Evolutionary conservation across 2,888 invertebrate species (phyloP).

Genomic region (Polietes domitor): DNA sequence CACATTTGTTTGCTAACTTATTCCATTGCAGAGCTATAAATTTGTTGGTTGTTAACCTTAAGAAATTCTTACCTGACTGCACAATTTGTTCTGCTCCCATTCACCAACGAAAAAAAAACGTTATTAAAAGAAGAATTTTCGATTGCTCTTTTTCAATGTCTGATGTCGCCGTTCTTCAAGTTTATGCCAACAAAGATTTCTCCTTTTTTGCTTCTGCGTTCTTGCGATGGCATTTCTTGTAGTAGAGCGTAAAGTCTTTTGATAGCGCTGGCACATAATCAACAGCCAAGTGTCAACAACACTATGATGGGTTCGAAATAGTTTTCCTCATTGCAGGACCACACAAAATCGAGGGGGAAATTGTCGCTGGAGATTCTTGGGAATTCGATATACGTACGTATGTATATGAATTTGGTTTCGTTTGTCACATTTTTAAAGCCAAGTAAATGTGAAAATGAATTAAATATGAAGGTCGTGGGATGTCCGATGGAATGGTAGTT

Average conservation of each 20-base stretch:
- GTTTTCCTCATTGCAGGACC: conserved; percentile 33
- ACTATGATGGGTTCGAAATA: conserved; percentile 59
- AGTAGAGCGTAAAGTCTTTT: conserved; percentile 61
- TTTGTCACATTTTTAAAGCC: no score
- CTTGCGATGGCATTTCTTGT: conserved; percentile 54
- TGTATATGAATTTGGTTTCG: no score
- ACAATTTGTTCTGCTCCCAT: conserved; percentile 53
- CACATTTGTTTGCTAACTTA: conserved; percentile 34
- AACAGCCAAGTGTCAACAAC: conserved; percentile 66
- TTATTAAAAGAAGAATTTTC: conserved; percentile 54
- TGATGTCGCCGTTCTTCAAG: conserved; percentile 40
- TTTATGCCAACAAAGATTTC: conserved; percentile 62
- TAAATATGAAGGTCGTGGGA: no score
- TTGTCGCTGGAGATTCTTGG: no score
- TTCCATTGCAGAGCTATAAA: conserved; percentile 59
- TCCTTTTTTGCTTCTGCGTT: conserved; percentile 34
- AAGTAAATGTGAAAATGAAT: no score
- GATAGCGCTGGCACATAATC: conserved; percentile 64
- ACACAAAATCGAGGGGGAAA: conserved; percentile 36
- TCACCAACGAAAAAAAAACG: conserved; percentile 7
- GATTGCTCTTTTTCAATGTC: conserved; percentile 21
- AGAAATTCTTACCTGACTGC: conserved; percentile 65
- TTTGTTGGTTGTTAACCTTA: conserved; percentile 63
- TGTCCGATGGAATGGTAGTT: no score
- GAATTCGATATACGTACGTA: not conserved